These are phyloP conservation scores for Drosophila mimica DNA, from an alignment of 2,888 invertebrate species.

Conservation along the genomic window DNA sequence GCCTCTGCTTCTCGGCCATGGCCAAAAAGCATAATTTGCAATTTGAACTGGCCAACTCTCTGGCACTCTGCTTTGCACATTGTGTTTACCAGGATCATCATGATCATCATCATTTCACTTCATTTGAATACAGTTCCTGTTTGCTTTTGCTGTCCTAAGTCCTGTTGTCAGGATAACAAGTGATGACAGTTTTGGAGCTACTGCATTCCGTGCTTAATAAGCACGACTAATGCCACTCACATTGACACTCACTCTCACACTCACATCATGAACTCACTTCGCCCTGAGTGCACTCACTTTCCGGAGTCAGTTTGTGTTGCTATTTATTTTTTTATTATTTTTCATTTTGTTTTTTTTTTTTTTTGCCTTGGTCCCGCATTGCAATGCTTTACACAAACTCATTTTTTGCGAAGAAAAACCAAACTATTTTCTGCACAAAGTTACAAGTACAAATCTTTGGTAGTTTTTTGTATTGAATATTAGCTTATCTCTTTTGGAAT, in stretches of 20 bases:
- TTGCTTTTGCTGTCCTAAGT: constrained; percentile 13
- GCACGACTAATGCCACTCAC: constrained; percentile 28
- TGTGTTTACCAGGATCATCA: constrained; percentile 5
- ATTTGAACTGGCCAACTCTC: constrained; percentile 53
- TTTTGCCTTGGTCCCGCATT: not conserved
- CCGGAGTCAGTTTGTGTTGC: not conserved
- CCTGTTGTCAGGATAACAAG: constrained; percentile 14
- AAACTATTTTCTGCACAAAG: not conserved
- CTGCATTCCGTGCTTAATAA: constrained; percentile 20
- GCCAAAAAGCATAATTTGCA: constrained; percentile 72
- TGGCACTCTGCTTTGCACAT: not conserved
- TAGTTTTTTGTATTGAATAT: not conserved
- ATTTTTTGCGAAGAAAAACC: not conserved
- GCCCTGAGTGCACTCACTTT: not conserved
- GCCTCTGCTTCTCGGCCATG: constrained; percentile 34
- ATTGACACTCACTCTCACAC: not conserved
- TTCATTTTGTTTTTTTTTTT: not conserved
- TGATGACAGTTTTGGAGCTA: constrained; percentile 4
- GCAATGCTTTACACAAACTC: not conserved
- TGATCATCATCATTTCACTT: constrained; percentile 19
- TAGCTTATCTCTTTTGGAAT: not conserved
- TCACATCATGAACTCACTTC: too few species aligned
- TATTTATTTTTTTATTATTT: not conserved
- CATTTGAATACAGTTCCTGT: constrained; percentile 39
- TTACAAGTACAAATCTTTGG: not conserved